Evolutionary conservation across 2,888 invertebrate species (phyloP), one percentile per base, ranked within the genome.

Genomic region (Podotricha telesiphe): DNA sequence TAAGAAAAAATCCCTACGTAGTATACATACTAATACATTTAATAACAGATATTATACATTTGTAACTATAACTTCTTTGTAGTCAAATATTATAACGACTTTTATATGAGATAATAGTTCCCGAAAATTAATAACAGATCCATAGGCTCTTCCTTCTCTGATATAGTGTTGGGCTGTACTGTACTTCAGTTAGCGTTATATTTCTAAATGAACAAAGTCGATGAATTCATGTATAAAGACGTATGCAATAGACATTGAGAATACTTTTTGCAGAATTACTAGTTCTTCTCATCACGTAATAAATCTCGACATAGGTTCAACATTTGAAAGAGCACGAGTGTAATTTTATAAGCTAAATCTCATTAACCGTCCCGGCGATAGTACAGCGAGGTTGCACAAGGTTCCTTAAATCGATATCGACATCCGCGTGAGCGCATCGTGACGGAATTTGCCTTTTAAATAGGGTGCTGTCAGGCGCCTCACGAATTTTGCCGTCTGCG

Each of bases 401-500:
- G 68, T 76, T 78, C 80, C 78, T 78, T 78, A 79, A 79, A 75
- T 78, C 75, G 77, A 80, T 82, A 85, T 81, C 80, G 79, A 79
- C 76, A 76, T 72, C 76, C 71, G 75, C 69, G 75, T 74, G 74
- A 75, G 82, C 82, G 79, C 83, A 82, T 88, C 90, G 91, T 89
- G 91, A 88, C 85, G 83, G 82, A 83, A 87, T 88, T 89, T 89
- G 88, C 86, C 84, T 88, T 89, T 85, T 85, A 88, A 89, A 89
- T 88, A 81, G 84, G 80, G 76, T 80, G 82, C 83, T 85, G 86
- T 84, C 86, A 80, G 84, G 82, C 84, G 80, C 78, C 86, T 86
- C 89, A 89, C 88, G 89, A 91, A 82, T 83, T 84, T 79, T 50
- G 48, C 48, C 34, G 62, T 62, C 62, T 85, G 83, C 86, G 85